Base-by-base conservation (phyloP, 2,113 vertebrate genomes). In the Callithrix jacchus region DNA sequence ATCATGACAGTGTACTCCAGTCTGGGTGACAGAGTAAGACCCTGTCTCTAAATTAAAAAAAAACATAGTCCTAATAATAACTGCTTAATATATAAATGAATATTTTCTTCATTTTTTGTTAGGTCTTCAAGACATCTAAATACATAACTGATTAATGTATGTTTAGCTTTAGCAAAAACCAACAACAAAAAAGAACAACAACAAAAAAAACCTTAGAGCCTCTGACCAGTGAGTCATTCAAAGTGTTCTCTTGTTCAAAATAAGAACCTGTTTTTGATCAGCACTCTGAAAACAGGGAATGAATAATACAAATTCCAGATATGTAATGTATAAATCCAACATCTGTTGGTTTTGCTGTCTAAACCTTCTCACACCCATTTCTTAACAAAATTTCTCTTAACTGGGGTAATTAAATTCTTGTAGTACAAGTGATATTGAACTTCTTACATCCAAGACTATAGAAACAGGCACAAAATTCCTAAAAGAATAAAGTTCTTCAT, bases 321-420 rank as follows among this genome's bases (percentile, higher is more conserved):
- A 94, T 86, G 82, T 42, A 79, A 95, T 23, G 2, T 77, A 89
- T 42, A 80, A 94, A 76, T 1, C 14, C 11, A 87, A 66, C 7
- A 89, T 84, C 89, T 83, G n/a, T 87, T 93, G 89, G 80, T 96
- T 93, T 77, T 84, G 37, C 64, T 95, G 1, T 47, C 70, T 90
- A 47, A 84, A 95, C 40, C 1, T n/a, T 35, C 37, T 95, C 40
- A 54, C 7, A 61, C 13, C 18, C 81, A 74, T 81, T 83, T 90
- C 79, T 85, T 95, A 77, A 42, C 13, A 84, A 87, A 92, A 93
- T 2, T 11, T 10, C 45, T 94, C 17, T 66, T 64, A 54, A n/a
- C 23, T 37, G n/a, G 40, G 17, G 1, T 27, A 52, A 89, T 6
- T 14, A 30, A 91, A 91, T 86, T 45, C 27, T 82, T 87, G 30